Evolutionary conservation across 2,113 vertebrate genomes (phyloP).

Genomic region (Pseudois nayaur): DNA sequence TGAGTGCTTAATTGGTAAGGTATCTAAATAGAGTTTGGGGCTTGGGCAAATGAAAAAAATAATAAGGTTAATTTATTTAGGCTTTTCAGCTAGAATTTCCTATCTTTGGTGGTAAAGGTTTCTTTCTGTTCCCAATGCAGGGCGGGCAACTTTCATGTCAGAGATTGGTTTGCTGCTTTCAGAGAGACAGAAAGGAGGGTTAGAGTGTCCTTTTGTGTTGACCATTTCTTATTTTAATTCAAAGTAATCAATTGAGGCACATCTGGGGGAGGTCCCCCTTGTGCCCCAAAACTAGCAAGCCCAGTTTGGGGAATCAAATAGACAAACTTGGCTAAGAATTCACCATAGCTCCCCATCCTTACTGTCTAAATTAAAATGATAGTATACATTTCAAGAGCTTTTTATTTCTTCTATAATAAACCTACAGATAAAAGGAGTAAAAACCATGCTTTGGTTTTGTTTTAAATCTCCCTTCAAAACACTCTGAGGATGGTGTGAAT

Average conservation of each 20-base stretch:
- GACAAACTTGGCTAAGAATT: not conserved
- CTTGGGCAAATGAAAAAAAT: not conserved
- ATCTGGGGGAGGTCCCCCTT: not conserved
- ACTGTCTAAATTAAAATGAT: not conserved
- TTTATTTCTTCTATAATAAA: constrained; percentile 33
- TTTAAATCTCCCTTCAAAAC: not conserved
- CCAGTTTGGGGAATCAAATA: constrained; percentile 43
- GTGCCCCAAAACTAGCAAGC: not conserved
- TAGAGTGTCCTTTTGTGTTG: not conserved
- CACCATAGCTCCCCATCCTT: not conserved
- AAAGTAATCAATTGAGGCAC: not conserved
- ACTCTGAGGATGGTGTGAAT: not conserved
- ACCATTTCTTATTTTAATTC: not conserved
- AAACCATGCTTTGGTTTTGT: not conserved
- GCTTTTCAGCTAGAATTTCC: not conserved
- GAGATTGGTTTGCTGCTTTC: not conserved
- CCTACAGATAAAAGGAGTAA: not conserved
- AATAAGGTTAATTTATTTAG: not conserved
- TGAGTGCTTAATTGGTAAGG: not conserved
- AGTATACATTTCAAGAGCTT: not conserved
- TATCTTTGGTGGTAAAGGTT: not conserved
- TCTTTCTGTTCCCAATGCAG: not conserved
- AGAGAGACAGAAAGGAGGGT: not conserved
- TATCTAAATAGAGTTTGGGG: not conserved
- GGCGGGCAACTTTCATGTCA: not conserved